Percentiles rank a stretch among this genome's conserved stretches.
These are phyloP conservation scores for Aulostomus chinensis DNA, from an alignment of 2,797 vertebrate genomes.

Conservation along the genomic window DNA sequence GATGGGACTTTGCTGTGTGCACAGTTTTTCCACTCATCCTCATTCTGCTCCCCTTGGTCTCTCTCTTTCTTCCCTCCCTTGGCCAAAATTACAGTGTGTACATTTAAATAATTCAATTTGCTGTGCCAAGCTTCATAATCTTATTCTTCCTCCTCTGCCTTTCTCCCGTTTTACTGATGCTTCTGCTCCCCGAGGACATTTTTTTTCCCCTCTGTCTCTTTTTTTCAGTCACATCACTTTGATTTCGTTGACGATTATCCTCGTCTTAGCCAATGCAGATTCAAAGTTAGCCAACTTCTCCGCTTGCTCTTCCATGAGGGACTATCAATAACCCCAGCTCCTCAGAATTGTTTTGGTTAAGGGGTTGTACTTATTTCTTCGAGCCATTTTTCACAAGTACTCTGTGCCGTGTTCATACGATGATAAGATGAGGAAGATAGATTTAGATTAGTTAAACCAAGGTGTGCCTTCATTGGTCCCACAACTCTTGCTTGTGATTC, in stretches of 20 bases:
- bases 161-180: conserved; percentile 45
- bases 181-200: conserved; percentile 38
- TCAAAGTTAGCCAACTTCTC: conserved; percentile 13
- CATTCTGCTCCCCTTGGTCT: conserved; percentile 24
- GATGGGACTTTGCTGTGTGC: no score
- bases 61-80: conserved; percentile 37
- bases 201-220: conserved; percentile 40
- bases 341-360: no score
- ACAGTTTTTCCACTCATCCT: not conserved
- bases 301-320: conserved; percentile 13
- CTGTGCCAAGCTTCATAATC: conserved; percentile 55
- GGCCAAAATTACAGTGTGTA: conserved; percentile 38
- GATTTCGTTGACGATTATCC: conserved; percentile 34
- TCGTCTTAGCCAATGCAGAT: conserved; percentile 24
- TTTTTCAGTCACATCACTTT: conserved; percentile 28
- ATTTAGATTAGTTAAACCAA: no score
- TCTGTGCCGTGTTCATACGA: no score
- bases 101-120: conserved; percentile 74
- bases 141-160: conserved; percentile 40
- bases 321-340: no score
- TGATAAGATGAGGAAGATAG: no score
- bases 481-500: no score
- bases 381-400: no score
- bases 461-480: no score
- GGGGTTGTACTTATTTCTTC: no score